phyloP scores from a whole-genome alignment of 2,888 invertebrate species.

The Lamellibrachia columna region DNA sequence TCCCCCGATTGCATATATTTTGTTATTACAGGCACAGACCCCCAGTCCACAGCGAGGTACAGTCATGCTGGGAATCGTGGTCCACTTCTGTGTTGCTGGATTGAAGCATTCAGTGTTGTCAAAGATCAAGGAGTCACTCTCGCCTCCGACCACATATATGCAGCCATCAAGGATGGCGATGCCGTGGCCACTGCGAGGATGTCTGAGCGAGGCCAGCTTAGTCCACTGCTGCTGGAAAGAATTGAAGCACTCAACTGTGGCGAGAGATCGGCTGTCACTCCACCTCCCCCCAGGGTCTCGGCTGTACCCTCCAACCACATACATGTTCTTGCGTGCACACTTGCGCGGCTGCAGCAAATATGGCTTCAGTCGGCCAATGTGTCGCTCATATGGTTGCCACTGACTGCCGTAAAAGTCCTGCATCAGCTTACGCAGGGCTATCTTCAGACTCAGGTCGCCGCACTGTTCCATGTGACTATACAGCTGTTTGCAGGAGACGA shows the following conservation, averaged over 20 bases:
- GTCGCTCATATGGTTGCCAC: constrained; percentile 20
- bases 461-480: constrained; percentile 82
- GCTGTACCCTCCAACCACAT: constrained; percentile 88
- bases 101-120: constrained; percentile 61
- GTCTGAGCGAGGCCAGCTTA: constrained; percentile 74
- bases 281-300: constrained; percentile 81
- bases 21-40: constrained; percentile 82
- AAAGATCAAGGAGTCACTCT: constrained; percentile 84
- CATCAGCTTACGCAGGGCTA: constrained; percentile 73
- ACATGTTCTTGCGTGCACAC: constrained; percentile 86
- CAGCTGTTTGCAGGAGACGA: constrained; percentile 82
- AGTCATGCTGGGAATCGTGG: constrained; percentile 71
- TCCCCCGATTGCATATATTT: constrained; percentile 88
- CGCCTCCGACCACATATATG: constrained; percentile 91
- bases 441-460: constrained; percentile 80
- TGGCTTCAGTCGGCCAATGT: constrained; percentile 32
- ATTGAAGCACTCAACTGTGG: constrained; percentile 81
- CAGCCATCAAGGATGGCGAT: constrained; percentile 84
- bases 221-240: constrained; percentile 57
- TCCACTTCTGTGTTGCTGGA: constrained; percentile 56
- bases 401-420: constrained; percentile 44
- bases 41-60: constrained; percentile 83
- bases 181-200: constrained; percentile 87
- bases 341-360: constrained; percentile 75
- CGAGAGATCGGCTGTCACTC: constrained; percentile 79